Evolutionary conservation across 1,140 invertebrate genomes (phyloP).

Genomic region (Babylonia areolata): DNA sequence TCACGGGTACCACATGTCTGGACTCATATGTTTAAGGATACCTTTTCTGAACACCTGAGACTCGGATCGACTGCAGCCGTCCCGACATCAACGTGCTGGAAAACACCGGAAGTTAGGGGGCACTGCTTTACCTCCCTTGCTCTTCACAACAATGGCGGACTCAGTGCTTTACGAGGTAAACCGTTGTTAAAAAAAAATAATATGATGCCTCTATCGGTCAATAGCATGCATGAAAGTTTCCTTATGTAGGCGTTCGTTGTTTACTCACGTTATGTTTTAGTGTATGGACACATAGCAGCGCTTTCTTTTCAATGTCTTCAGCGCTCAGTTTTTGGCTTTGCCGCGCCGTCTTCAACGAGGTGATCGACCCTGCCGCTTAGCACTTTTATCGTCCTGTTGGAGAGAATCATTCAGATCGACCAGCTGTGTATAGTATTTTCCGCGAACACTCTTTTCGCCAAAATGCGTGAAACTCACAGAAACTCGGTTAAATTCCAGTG

Average conservation of each 20-base stretch:
- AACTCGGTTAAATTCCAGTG: too few relatives aligned
- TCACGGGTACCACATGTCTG: neutral
- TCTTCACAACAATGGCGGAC: constrained; percentile 29
- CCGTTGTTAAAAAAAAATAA: constrained; percentile 23
- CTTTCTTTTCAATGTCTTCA: neutral
- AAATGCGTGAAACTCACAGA: too few relatives aligned
- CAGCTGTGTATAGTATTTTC: too few relatives aligned
- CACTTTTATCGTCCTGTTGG: neutral
- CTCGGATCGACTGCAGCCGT: neutral
- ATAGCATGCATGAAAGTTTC: neutral
- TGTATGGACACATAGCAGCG: neutral
- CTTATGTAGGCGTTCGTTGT: neutral
- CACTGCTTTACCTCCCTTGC: constrained; percentile 17
- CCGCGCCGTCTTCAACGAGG: constrained; percentile 29
- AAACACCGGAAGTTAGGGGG: neutral
- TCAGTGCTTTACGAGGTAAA: constrained; percentile 32
- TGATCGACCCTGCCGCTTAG: constrained; percentile 27
- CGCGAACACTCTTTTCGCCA: too few relatives aligned
- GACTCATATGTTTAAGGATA: neutral
- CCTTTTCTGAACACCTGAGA: neutral
- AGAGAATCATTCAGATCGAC: neutral
- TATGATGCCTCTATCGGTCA: neutral
- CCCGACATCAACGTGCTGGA: neutral
- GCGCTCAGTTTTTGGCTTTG: constrained; percentile 20
- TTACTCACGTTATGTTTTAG: neutral